Evolutionary conservation across 2,888 invertebrate genomes (phyloP).

Genomic region (Orthonevra nobilis): DNA sequence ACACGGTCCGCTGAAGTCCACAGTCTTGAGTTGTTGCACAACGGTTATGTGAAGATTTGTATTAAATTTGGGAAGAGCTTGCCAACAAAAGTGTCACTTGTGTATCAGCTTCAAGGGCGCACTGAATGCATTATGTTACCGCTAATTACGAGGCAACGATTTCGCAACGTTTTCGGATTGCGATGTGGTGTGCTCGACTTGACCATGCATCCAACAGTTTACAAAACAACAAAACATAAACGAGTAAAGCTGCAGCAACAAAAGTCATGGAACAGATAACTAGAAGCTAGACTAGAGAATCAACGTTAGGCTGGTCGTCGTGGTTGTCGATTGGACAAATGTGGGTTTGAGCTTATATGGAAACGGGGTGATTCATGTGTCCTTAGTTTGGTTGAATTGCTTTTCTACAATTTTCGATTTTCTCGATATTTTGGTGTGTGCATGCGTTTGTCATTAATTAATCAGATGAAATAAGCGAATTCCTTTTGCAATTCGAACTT

Average conservation of each 20-base stretch:
- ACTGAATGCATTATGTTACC: conserved; percentile 36
- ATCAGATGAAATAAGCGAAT: conserved; percentile 58
- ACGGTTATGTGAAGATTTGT: conserved; percentile 33
- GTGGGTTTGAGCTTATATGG: conserved; percentile 65
- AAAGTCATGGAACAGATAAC: not conserved
- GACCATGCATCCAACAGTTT: conserved; percentile 58
- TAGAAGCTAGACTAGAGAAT: conserved; percentile 14
- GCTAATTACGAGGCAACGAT: conserved; percentile 26
- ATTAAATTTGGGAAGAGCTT: conserved; percentile 20
- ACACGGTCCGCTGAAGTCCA: conserved; percentile 41
- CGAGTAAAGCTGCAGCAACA: conserved; percentile 28
- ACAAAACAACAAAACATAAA: conserved; percentile 38
- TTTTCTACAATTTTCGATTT: conserved; percentile 14
- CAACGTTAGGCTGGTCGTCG: conserved; percentile 22
- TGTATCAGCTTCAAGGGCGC: conserved; percentile 60
- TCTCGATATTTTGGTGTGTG: conserved; percentile 54
- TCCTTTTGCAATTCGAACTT: conserved; percentile 47
- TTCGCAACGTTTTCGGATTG: conserved; percentile 28
- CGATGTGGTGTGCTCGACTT: conserved; percentile 33
- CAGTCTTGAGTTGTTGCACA: too few relatives aligned
- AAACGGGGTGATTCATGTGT: conserved; percentile 46
- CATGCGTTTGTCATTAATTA: conserved; percentile 63
- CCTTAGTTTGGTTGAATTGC: conserved; percentile 60
- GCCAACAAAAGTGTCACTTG: conserved; percentile 18
- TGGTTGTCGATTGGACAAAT: conserved; percentile 44